Conservation (phyloP, 2,113 vertebrate genomes). For the Raja brachyura region DNA sequence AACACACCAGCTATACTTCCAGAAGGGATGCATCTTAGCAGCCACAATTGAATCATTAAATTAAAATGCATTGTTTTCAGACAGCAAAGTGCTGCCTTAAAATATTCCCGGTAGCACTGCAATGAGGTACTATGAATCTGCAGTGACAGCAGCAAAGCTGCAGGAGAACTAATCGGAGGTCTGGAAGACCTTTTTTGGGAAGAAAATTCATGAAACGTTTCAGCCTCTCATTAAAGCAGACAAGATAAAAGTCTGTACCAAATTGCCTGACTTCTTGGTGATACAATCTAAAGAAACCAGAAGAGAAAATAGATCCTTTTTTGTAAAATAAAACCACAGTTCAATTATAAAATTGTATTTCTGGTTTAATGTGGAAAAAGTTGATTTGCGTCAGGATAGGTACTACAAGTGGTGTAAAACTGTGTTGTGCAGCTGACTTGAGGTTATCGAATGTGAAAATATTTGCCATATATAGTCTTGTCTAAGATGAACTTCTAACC, state of each 20-base stretch:
- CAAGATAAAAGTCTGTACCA: not conserved
- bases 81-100: not conserved
- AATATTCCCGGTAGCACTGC: not conserved
- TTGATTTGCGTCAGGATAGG: not conserved
- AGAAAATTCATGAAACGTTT: not conserved
- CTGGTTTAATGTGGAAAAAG: not conserved
- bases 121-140: not conserved
- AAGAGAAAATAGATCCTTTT: conserved; percentile 1
- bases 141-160: not conserved
- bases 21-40: not conserved
- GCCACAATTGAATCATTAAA: not conserved
- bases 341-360: not conserved
- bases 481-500: conserved; percentile 66
- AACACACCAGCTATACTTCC: not conserved
- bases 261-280: not conserved
- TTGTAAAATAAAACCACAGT: not conserved
- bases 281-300: not conserved
- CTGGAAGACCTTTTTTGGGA: not conserved
- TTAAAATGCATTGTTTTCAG: not conserved
- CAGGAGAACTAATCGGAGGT: not conserved
- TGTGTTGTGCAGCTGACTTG: conserved; percentile 24
- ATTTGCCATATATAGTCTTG: conserved; percentile 32
- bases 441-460: conserved; percentile 33
- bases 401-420: conserved; percentile 9
- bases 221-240: not conserved